Evolutionary conservation across 2,888 invertebrate genomes (phyloP), one percentile per base, ranked within the genome.

Genomic region (Pecten maximus): DNA sequence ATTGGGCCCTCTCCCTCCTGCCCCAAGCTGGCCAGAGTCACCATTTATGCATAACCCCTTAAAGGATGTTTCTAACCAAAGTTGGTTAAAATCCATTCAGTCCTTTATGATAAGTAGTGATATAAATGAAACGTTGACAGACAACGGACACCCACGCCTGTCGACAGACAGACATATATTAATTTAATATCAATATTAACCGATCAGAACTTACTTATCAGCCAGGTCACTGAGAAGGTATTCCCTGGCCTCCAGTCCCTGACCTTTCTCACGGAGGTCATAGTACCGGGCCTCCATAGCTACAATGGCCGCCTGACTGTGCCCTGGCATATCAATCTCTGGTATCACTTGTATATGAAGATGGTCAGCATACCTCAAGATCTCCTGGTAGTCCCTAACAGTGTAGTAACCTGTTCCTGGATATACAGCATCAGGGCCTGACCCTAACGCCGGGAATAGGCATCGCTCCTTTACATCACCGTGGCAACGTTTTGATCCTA

Each of bases 281-380:
- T 93, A 44, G 74, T 93, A 93, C 0, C 95, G 91, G 28, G 94
- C 93, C 91, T 94, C 93, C 95, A 96, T 96, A 74, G 96, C 94
- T 87, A 93, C 93, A 23, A 96, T 93, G 4, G 95, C 95, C 28
- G 96, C 96, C 88, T 95, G 95, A 40, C 95, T 94, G 89, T 96
- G 96, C 6, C 95, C 95, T 0, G 96, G 96, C 93, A 95, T 94
- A 90, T 96, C 95, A 50, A 96, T 94, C 91, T 95, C 95, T 40
- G 96, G 96, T 88, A 96, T 95, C 19, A 96, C 93, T 90, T 96
- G 95, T 2, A 96, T 94, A 89, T 95, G 94, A 23, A 93, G 92
- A 19, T 89, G 91, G n/a, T 91, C 92, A 12, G 96, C 96, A 90
- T 93, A 94, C n/a, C 87, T 89, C 35, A 95, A 90, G 74, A 95